phyloP scores from a whole-genome alignment of 1,140 invertebrate species.

The Vanessa atalanta region DNA sequence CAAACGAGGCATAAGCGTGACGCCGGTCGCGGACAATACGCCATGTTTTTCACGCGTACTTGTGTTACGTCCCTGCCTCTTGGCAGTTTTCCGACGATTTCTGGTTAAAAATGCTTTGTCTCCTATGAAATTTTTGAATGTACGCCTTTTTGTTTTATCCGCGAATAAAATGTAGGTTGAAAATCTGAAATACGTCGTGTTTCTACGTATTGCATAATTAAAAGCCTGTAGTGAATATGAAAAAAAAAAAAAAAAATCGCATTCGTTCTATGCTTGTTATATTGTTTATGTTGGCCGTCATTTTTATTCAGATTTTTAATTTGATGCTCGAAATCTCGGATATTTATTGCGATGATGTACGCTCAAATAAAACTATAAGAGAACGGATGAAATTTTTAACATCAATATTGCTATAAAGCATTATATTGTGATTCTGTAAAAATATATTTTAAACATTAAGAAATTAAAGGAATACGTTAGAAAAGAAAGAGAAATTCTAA shows the following conservation, averaged over 20 bases:
- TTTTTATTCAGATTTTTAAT: not conserved
- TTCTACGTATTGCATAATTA: constrained; percentile 34
- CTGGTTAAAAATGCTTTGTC: constrained; percentile 42
- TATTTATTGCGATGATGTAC: too few relatives aligned
- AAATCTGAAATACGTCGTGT: constrained; percentile 27
- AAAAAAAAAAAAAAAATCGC: not conserved
- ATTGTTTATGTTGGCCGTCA: constrained; percentile 11
- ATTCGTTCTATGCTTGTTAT: constrained; percentile 6
- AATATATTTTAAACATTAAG: too few relatives aligned
- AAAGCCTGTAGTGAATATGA: constrained; percentile 18
- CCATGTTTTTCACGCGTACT: constrained; percentile 39
- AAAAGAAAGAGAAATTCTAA: too few relatives aligned
- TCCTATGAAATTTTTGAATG: constrained; percentile 36
- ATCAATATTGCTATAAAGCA: too few relatives aligned
- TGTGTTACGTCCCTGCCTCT: constrained; percentile 38
- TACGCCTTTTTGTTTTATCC: constrained; percentile 32
- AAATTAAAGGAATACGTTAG: too few relatives aligned
- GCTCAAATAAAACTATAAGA: too few relatives aligned
- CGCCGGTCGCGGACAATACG: constrained; percentile 46
- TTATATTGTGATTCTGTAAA: too few relatives aligned
- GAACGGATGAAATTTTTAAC: too few relatives aligned
- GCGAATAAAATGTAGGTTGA: constrained; percentile 32
- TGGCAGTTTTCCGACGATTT: constrained; percentile 44
- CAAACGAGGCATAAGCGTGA: constrained; percentile 40
- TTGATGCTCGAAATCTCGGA: not conserved